Percentiles rank a stretch among this genome's conserved stretches.
Evolutionary conservation across 1,140 invertebrate species (phyloP).

Genomic region (Cecropterus lyciades): DNA sequence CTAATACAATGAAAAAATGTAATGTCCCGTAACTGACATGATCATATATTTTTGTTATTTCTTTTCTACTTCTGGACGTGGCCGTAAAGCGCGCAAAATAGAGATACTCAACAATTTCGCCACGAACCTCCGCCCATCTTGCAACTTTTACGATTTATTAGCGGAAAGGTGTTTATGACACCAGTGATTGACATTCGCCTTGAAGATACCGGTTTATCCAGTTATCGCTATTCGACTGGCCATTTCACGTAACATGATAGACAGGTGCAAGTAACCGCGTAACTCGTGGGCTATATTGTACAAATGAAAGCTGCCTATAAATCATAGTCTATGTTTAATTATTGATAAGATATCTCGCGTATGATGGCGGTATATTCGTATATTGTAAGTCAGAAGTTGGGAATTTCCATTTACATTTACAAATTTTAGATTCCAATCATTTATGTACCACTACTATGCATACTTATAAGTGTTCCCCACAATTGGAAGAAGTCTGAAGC

Average conservation of each 20-base stretch:
- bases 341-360: conserved; percentile 5
- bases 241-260: conserved; percentile 21
- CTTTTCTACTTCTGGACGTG: no score
- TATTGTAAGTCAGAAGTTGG: no score
- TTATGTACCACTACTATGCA: no score
- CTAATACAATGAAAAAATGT: no score
- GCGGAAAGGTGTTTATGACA: conserved; percentile 36
- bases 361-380: not conserved
- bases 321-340: conserved; percentile 8
- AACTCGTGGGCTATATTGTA: not conserved
- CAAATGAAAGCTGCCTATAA: conserved; percentile 22
- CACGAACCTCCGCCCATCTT: conserved; percentile 3
- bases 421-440: no score
- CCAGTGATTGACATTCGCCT: conserved; percentile 56
- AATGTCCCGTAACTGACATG: no score
- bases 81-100: no score
- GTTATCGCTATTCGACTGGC: conserved; percentile 3
- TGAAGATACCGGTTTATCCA: conserved; percentile 43
- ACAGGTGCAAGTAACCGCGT: conserved; percentile 9
- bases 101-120: not conserved
- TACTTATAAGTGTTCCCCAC: no score
- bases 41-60: not conserved
- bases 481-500: no score
- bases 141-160: conserved; percentile 39
- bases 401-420: no score